These are phyloP conservation scores for Opisthograptis luteolata DNA, from an alignment of 2,888 invertebrate genomes.

Conservation along the genomic window DNA sequence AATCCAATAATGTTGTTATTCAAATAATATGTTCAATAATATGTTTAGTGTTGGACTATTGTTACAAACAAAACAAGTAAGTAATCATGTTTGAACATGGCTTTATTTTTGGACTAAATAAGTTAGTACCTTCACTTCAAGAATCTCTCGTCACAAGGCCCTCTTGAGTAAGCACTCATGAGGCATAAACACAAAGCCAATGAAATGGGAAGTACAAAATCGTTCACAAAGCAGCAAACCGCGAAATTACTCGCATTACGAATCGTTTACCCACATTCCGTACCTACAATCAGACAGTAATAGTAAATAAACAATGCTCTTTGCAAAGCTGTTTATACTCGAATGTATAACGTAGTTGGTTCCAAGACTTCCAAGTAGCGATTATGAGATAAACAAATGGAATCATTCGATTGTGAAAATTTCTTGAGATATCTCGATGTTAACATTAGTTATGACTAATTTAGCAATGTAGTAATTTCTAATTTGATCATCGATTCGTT, in stretches of 20 bases:
- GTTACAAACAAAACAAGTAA: not conserved
- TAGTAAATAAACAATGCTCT: constrained; percentile 1
- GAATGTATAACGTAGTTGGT: not conserved
- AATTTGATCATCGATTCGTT: too few species aligned
- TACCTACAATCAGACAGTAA: not conserved
- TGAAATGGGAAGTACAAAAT: constrained; percentile 25
- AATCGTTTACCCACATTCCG: not conserved
- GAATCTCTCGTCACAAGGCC: constrained; percentile 1
- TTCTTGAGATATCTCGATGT: too few species aligned
- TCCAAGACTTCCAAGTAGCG: too few species aligned
- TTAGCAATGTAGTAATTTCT: too few species aligned
- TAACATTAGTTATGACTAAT: too few species aligned
- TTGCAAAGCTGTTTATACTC: not conserved
- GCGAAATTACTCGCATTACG: constrained; percentile 29
- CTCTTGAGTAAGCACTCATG: not conserved
- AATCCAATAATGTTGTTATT: constrained; percentile 9
- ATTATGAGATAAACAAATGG: too few species aligned
- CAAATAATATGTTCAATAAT: too few species aligned
- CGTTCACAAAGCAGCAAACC: constrained; percentile 31
- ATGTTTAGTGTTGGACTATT: not conserved
- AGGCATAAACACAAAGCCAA: constrained; percentile 20
- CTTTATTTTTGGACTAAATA: not conserved
- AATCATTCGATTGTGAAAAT: too few species aligned
- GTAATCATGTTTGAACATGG: too few species aligned
- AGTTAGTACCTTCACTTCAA: not conserved